These are phyloP conservation scores for Pseudonaja textilis DNA, from an alignment of 2,113 vertebrate species.

Conservation along the genomic window DNA sequence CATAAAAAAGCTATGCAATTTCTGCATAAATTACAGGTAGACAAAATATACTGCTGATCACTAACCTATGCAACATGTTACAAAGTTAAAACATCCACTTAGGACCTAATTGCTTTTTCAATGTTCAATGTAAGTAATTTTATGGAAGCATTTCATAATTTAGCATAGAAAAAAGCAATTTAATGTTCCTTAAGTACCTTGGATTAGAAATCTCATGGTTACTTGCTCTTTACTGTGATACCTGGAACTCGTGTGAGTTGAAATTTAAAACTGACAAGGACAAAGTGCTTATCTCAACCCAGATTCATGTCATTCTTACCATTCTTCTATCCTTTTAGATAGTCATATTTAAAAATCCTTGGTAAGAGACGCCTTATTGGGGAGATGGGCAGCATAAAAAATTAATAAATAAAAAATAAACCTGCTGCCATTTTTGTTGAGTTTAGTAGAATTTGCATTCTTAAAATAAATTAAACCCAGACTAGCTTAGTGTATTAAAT, in stretches of 20 bases:
- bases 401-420: neutral
- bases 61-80: neutral
- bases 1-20: neutral
- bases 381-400: neutral
- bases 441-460: neutral
- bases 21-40: neutral
- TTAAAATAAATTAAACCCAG: neutral
- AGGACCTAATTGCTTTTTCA: neutral
- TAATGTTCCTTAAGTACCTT: neutral
- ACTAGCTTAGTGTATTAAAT: neutral
- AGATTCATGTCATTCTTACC: neutral
- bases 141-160: conserved; percentile 31
- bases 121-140: conserved; percentile 63
- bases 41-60: neutral
- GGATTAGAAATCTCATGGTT: neutral
- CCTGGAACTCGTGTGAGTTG: neutral
- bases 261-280: neutral
- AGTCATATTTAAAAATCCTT: neutral
- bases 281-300: neutral
- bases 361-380: neutral
- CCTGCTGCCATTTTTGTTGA: neutral
- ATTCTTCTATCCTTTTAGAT: neutral
- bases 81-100: neutral
- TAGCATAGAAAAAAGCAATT: neutral
- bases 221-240: neutral